Evolutionary conservation across 1,140 invertebrate species (phyloP), one percentile per base, ranked within the genome.

Genomic region (Pogonomyrmex californicus): DNA sequence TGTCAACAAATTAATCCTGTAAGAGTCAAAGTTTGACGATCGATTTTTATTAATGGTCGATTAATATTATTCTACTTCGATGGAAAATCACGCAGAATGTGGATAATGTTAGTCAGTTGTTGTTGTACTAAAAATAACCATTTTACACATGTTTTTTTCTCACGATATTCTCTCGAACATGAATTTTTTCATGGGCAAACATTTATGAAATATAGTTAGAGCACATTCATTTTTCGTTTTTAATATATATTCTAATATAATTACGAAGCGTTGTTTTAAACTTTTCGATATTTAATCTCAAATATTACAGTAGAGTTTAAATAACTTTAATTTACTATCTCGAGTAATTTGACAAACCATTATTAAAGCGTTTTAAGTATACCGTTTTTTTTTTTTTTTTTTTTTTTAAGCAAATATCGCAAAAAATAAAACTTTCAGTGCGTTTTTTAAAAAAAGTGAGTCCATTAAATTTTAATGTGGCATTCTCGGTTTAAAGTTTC

Each of bases 1-100:
- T 54, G 12, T 1, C 49, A 56, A 33, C 23, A 17, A 56, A 70
- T 81, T 81, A 68, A 81, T 79, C 78, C 2, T 12, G 47, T 58
- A 58, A 81, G 23, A 6, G 49, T 68, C 36, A 4, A n/a, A 81
- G 49, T 33, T 9, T 68, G 17, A 70, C 56, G 47, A 41, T 23
- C 62, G n/a, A 63, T 71, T 58, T 58, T 81, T n/a, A 56, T 81
- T 49, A 51, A 66, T 1, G 23, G n/a, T 54, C 47, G 6, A 6
- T 38, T 51, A 63, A 63, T 60, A 62, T 77, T 62, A 66, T 54
- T 4, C 62, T 68, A 66, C 17, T 66, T 68, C 12, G 14, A 7
- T 41, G 47, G 10, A 12, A 36, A 66, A 44, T 17, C 47, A 7
- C 4, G 33, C 12, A 66, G 66, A 44, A 4, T 56, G 17, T 36